A percentile compares a stretch with the other conserved stretches of the same genome.
Evolutionary conservation across 2,888 invertebrate species (phyloP).

Genomic region (Cephus nigrinus): DNA sequence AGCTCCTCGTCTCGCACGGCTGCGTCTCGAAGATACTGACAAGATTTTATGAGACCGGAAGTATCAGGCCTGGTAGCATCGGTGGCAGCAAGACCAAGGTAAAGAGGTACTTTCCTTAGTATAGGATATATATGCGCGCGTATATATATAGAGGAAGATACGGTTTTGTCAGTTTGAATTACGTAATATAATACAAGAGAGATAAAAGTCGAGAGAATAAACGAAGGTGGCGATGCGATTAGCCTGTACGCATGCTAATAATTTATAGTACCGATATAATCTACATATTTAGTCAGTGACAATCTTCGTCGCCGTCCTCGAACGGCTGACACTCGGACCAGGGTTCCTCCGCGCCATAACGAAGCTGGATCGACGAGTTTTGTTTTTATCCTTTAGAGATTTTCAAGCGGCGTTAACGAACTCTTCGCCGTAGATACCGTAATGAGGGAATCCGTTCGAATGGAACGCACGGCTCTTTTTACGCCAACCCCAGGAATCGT

Average conservation of each 20-base stretch:
- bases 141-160: conserved; percentile 25
- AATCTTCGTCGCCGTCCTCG: neutral
- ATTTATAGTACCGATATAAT: neutral
- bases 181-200: neutral
- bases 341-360: neutral
- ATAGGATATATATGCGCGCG: conserved; percentile 45
- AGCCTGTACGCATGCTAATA: neutral
- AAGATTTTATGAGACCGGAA: conserved; percentile 96
- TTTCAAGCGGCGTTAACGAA: neutral
- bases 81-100: conserved; percentile 97
- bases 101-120: conserved; percentile 42
- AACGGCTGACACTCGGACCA: neutral
- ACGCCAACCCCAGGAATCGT: neutral
- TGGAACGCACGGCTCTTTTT: neutral
- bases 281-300: neutral
- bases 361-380: neutral
- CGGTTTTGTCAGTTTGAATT: neutral
- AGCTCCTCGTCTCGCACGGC: conserved; percentile 94
- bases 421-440: neutral
- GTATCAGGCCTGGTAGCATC: conserved; percentile 93
- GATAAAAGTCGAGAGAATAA: neutral
- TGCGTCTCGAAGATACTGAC: conserved; percentile 98
- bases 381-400: neutral
- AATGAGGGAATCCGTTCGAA: neutral
- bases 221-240: neutral